Percentiles rank a stretch among this genome's conserved stretches.
phyloP scores from a whole-genome alignment of 2,888 invertebrate genomes.

The Myopa testacea region DNA sequence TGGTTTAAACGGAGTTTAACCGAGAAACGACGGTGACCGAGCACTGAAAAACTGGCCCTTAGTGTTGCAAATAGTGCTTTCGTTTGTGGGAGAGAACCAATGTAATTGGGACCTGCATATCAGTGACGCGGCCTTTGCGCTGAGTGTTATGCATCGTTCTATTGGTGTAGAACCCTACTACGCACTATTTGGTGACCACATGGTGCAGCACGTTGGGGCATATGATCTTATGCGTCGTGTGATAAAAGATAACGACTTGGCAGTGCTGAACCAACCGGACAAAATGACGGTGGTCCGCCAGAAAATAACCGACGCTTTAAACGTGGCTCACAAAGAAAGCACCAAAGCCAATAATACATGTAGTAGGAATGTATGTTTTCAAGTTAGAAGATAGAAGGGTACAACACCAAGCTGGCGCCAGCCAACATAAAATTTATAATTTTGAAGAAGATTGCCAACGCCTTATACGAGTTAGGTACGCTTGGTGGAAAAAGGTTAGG shows the following conservation, averaged over 20 bases:
- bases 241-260: not conserved
- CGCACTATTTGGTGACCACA: slow-evolving; percentile 45
- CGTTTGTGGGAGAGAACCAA: slow-evolving; percentile 53
- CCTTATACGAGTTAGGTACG: slow-evolving; percentile 18
- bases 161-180: slow-evolving; percentile 50
- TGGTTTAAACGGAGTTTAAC: too few species aligned
- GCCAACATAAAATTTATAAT: slow-evolving; percentile 17
- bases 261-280: not conserved
- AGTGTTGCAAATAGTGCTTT: not conserved
- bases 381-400: slow-evolving; percentile 29
- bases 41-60: too few species aligned
- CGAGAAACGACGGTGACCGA: too few species aligned
- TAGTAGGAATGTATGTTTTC: slow-evolving; percentile 7
- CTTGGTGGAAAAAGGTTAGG: slow-evolving; percentile 26
- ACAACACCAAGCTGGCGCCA: slow-evolving; percentile 31
- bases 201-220: slow-evolving; percentile 38
- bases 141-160: slow-evolving; percentile 50
- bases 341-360: slow-evolving; percentile 27
- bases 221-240: slow-evolving; percentile 27
- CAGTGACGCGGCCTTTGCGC: slow-evolving; percentile 49
- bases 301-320: not conserved
- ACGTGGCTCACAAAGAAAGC: slow-evolving; percentile 25
- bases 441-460: not conserved
- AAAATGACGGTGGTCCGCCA: slow-evolving; percentile 13
- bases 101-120: slow-evolving; percentile 52